Evolutionary conservation across 2,797 vertebrate genomes (phyloP).

Genomic region (Cynopterus sphinx): DNA sequence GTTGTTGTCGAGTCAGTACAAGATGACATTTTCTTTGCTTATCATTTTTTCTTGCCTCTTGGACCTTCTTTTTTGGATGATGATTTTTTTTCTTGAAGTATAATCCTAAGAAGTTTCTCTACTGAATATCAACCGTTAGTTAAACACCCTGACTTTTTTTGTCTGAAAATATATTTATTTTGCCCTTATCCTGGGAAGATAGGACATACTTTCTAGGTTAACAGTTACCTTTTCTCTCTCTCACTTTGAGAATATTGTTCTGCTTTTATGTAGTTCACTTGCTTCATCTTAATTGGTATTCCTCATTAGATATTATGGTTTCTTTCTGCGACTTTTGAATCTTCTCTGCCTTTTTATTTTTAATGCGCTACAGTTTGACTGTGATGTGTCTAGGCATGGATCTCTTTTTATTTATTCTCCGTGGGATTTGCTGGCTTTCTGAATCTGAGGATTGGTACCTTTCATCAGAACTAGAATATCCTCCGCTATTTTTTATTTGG

Average conservation of each 20-base stretch:
- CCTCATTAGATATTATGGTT: neutral
- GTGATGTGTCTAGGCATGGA: neutral
- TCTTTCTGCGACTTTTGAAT: neutral
- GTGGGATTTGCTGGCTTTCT: neutral
- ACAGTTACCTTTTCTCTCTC: neutral
- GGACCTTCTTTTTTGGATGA: neutral
- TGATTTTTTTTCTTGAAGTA: neutral
- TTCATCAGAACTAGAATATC: neutral
- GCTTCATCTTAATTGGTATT: neutral
- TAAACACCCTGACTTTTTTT: slow-evolving; percentile 5
- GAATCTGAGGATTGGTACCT: neutral
- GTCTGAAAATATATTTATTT: neutral
- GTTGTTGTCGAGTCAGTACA: neutral
- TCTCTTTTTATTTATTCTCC: neutral
- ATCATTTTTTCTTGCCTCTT: neutral
- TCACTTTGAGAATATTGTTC: neutral
- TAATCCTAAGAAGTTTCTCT: neutral
- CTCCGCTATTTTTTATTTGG: neutral
- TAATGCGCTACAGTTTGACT: neutral
- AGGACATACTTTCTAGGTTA: neutral
- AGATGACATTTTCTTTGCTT: neutral
- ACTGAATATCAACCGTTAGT: neutral
- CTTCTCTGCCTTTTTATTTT: neutral
- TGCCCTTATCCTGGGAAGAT: neutral
- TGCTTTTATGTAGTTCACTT: neutral